A percentile compares a stretch with the other conserved stretches of the same genome.
These are phyloP conservation scores for Eilema griseolum DNA, from an alignment of 2,888 invertebrate genomes.

Conservation along the genomic window DNA sequence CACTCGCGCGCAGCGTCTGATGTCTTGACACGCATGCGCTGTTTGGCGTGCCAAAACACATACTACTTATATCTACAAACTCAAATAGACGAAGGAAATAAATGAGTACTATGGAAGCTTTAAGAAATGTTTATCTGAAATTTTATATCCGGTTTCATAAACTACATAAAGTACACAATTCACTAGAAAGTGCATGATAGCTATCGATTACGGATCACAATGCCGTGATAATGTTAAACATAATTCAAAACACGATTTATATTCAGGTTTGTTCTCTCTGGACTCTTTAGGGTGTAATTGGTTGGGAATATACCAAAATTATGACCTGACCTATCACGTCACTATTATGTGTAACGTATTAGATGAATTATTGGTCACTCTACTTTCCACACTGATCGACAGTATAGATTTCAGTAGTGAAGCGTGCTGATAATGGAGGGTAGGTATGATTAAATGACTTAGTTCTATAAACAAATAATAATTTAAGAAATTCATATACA, in stretches of 20 bases:
- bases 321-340: no score
- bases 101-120: slow-evolving; percentile 42
- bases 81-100: slow-evolving; percentile 54
- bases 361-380: no score
- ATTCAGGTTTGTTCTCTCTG: no score
- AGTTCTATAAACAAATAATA: no score
- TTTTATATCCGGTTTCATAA: slow-evolving; percentile 40
- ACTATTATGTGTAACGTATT: no score
- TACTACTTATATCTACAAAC: slow-evolving; percentile 60
- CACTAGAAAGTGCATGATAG: not conserved
- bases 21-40: slow-evolving; percentile 77
- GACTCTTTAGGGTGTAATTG: no score
- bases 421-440: no score
- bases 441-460: no score
- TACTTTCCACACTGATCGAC: no score
- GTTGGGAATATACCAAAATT: no score
- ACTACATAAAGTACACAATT: not conserved
- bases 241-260: not conserved
- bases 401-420: no score
- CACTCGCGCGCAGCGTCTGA: slow-evolving; percentile 80
- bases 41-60: slow-evolving; percentile 77
- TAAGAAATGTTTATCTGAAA: slow-evolving; percentile 40
- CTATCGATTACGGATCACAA: not conserved
- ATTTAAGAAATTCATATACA: no score
- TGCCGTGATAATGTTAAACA: not conserved